Percentiles rank a stretch among this genome's conserved stretches.
Conservation (phyloP, 30 jellyfish, hydroid and myxozoan species). For the Hydractinia echinata region DNA sequence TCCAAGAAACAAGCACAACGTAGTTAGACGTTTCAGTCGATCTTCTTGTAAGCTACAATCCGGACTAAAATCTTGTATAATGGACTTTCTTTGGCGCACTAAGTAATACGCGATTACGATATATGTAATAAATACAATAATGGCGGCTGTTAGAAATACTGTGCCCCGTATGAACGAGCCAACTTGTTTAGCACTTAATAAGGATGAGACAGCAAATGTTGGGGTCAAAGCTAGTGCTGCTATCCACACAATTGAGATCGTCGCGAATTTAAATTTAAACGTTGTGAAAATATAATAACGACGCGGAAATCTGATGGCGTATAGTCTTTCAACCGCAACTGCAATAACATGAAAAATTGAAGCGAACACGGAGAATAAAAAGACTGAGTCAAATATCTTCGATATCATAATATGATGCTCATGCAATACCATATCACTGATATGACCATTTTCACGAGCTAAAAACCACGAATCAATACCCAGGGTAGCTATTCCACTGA, state of each 20-base stretch:
- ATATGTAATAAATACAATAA: conserved; percentile 19
- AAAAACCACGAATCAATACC: conserved; percentile 40
- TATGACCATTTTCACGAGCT: conserved; percentile 6
- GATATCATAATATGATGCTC: conserved; percentile 3
- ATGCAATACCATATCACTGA: neutral
- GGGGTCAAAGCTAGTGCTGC: conserved; percentile 27
- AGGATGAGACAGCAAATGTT: conserved; percentile 19
- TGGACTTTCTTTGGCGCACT: conserved; percentile 19
- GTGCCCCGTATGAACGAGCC: conserved; percentile 31
- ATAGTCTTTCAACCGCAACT: conserved; percentile 36
- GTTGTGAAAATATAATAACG: conserved; percentile 38
- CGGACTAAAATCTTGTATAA: conserved; percentile 27
- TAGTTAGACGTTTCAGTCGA: conserved; percentile 30
- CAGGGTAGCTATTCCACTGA: conserved; percentile 37
- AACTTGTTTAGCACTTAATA: conserved; percentile 2
- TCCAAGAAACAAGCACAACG: conserved; percentile 33
- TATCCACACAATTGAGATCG: conserved; percentile 29
- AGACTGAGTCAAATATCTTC: conserved; percentile 28
- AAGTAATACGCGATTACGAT: conserved; percentile 1
- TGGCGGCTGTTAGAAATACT: conserved; percentile 22
- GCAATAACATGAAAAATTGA: conserved; percentile 44
- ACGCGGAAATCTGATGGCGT: conserved; percentile 39
- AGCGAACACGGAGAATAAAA: conserved; percentile 34
- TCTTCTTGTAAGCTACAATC: conserved; percentile 32
- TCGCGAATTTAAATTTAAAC: conserved; percentile 24